Evolutionary conservation across 2,113 vertebrate genomes (phyloP).

Genomic region (Cyanoderma ruficeps): DNA sequence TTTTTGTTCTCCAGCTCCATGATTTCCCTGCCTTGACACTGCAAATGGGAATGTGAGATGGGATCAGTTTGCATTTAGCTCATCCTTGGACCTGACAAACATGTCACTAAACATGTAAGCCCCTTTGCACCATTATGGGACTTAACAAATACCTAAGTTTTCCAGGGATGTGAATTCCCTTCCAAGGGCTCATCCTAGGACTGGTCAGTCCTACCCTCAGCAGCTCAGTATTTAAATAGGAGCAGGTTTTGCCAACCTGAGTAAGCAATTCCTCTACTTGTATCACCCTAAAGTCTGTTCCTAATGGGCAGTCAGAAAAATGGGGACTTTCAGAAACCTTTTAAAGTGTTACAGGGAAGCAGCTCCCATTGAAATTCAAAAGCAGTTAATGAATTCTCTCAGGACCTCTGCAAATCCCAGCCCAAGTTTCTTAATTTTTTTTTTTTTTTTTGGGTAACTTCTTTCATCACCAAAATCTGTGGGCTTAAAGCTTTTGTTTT

Average conservation of each 20-base stretch:
- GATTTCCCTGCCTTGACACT: not conserved
- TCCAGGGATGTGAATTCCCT: not conserved
- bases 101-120: not conserved
- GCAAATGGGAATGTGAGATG: not conserved
- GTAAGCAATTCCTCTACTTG: not conserved
- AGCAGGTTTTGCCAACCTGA: not conserved
- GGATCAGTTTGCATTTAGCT: not conserved
- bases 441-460: constrained; percentile 30
- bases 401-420: constrained; percentile 44
- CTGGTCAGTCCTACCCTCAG: not conserved
- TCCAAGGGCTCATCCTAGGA: not conserved
- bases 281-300: not conserved
- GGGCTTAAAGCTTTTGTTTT: constrained; percentile 59
- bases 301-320: not conserved
- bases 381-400: constrained; percentile 55
- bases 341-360: not conserved
- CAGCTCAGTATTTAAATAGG: not conserved
- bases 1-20: not conserved
- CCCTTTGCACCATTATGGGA: not conserved
- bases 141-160: not conserved
- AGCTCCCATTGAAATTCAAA: constrained; percentile 46
- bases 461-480: constrained; percentile 34
- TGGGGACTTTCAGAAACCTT: constrained; percentile 10
- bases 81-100: not conserved
- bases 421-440: constrained; percentile 52